A percentile compares a stretch with the other conserved stretches of the same genome.
Evolutionary conservation across 1,140 invertebrate genomes (phyloP).

Genomic region (Hetaerina americana): DNA sequence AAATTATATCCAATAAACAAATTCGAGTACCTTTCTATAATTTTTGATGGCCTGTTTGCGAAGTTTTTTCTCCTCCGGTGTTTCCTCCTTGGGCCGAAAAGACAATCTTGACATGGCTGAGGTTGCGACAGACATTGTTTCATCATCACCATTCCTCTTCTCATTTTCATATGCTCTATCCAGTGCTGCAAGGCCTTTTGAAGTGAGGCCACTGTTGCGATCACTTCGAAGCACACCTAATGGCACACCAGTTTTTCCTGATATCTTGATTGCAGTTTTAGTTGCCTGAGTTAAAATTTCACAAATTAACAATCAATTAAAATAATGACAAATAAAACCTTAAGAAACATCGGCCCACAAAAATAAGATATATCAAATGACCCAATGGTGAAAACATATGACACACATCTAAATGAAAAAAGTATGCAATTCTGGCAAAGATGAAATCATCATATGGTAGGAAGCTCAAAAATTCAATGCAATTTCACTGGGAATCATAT

Average conservation of each 20-base stretch:
- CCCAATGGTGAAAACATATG: no score
- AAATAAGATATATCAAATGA: no score
- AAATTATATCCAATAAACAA: no score
- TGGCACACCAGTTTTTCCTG: conserved; percentile 56
- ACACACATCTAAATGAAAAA: no score
- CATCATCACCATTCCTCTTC: conserved; percentile 21
- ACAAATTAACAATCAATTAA: no score
- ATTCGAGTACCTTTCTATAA: conserved; percentile 52
- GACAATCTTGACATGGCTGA: conserved; percentile 57
- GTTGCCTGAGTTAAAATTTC: no score
- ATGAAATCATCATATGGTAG: no score
- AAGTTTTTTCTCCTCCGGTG: conserved; percentile 60
- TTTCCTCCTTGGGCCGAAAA: conserved; percentile 68
- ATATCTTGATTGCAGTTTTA: not conserved
- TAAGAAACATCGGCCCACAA: no score
- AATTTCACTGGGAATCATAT: no score
- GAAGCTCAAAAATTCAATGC: no score
- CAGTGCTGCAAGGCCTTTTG: conserved; percentile 50
- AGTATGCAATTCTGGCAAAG: no score
- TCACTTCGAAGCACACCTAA: conserved; percentile 42
- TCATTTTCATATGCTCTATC: conserved; percentile 33
- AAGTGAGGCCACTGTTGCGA: conserved; percentile 44
- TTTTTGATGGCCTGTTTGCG: conserved; percentile 73
- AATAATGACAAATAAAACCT: no score
- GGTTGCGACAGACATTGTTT: conserved; percentile 28